phyloP scores from a whole-genome alignment of 92 coral and sea anemone genomes.

The Zoanthus sansibaricus region DNA sequence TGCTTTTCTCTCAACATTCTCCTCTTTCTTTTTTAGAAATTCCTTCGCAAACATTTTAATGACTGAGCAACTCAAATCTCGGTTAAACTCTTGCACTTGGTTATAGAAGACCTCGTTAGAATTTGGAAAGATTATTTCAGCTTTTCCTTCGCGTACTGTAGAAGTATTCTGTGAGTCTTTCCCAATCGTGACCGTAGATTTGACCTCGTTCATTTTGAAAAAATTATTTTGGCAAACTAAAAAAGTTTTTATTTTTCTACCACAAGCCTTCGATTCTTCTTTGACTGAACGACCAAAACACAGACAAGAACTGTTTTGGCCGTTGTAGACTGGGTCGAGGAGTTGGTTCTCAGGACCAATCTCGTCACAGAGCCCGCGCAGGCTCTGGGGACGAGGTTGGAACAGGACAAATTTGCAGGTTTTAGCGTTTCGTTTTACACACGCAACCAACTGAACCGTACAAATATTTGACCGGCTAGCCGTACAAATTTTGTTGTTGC shows the following conservation, averaged over 20 bases:
- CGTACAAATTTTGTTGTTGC: no score
- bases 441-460: no score
- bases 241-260: not conserved
- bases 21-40: constrained; percentile 61
- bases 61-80: constrained; percentile 92
- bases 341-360: not conserved
- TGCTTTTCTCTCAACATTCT: constrained; percentile 8
- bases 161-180: constrained; percentile 16
- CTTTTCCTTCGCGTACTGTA: constrained; percentile 89
- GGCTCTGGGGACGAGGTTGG: no score
- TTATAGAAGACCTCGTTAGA: constrained; percentile 92
- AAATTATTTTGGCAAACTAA: not conserved
- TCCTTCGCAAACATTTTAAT: constrained; percentile 75
- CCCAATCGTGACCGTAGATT: constrained; percentile 27
- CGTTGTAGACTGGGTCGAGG: not conserved
- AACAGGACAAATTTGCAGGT: no score
- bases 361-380: no score
- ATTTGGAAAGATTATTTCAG: constrained; percentile 85
- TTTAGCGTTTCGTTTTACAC: no score
- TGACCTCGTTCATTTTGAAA: constrained; percentile 10
- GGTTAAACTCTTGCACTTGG: constrained; percentile 98
- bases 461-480: no score
- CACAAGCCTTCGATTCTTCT: not conserved
- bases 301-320: not conserved
- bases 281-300: not conserved